phyloP scores from a whole-genome alignment of 2,888 invertebrate species.

The Epinotia demarniana region DNA sequence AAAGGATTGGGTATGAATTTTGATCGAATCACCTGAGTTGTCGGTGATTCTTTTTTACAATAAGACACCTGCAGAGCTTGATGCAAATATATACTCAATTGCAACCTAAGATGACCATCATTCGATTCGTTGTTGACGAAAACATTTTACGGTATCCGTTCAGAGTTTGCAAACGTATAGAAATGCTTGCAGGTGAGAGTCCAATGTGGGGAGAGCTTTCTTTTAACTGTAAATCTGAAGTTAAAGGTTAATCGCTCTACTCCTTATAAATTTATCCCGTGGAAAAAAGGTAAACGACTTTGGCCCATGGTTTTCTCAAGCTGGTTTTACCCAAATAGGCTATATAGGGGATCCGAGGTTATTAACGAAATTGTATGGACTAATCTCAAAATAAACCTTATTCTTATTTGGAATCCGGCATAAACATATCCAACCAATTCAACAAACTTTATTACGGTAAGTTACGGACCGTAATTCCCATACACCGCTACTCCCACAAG shows the following conservation, averaged over 20 bases:
- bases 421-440: not conserved
- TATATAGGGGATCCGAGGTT: no score
- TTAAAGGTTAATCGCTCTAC: no score
- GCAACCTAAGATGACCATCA: not conserved
- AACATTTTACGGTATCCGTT: no score
- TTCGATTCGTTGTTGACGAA: not conserved
- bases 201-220: no score
- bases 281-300: not conserved
- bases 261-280: not conserved
- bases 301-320: not conserved
- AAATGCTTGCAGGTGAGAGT: no score
- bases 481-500: constrained; percentile 7
- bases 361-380: no score
- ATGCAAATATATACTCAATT: not conserved
- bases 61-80: not conserved
- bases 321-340: no score
- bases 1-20: constrained; percentile 40
- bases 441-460: constrained; percentile 2
- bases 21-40: constrained; percentile 28
- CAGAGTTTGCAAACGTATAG: no score
- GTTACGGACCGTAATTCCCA: constrained; percentile 5
- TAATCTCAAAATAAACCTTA: no score
- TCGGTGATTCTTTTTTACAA: not conserved
- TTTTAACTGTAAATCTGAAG: no score
- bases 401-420: no score